These are phyloP conservation scores for Cyprichromis sp. DNA, from an alignment of 2,113 vertebrate genomes.

Conservation along the genomic window DNA sequence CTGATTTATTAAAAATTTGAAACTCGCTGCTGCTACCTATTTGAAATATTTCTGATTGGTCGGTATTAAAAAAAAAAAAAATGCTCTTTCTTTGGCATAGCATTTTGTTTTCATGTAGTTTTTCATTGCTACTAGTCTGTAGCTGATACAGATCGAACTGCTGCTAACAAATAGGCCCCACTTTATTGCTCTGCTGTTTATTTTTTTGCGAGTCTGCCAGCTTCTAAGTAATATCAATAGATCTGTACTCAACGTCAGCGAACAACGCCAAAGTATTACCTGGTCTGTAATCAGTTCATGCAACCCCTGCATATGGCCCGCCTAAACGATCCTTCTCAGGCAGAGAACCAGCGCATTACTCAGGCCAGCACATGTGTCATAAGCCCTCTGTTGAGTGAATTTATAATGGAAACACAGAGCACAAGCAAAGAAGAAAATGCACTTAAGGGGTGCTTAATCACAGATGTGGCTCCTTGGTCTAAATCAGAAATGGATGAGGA, in stretches of 20 bases:
- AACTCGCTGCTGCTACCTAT: neutral
- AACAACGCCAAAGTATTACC: neutral
- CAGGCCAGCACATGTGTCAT: neutral
- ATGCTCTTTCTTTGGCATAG: neutral
- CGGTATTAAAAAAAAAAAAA: neutral
- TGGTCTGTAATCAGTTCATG: neutral
- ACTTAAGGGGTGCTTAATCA: constrained; percentile 29
- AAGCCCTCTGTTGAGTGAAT: constrained; percentile 12
- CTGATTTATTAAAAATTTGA: neutral
- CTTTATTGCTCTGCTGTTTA: neutral
- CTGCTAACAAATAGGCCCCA: neutral
- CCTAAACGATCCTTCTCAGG: neutral
- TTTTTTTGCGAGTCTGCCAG: neutral
- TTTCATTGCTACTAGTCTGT: neutral
- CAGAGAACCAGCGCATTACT: neutral
- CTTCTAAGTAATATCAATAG: neutral
- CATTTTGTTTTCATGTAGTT: neutral
- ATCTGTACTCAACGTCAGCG: neutral
- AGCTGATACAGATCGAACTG: neutral
- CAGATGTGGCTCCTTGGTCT: constrained; percentile 18
- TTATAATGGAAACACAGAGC: constrained; percentile 11
- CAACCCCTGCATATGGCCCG: neutral
- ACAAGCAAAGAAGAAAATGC: constrained; percentile 21
- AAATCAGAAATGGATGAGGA: constrained; percentile 23
- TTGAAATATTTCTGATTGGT: neutral